A percentile compares a stretch with the other conserved stretches of the same genome.
Conservation (phyloP, 2,888 invertebrate genomes). For the Papilio elwesi region DNA sequence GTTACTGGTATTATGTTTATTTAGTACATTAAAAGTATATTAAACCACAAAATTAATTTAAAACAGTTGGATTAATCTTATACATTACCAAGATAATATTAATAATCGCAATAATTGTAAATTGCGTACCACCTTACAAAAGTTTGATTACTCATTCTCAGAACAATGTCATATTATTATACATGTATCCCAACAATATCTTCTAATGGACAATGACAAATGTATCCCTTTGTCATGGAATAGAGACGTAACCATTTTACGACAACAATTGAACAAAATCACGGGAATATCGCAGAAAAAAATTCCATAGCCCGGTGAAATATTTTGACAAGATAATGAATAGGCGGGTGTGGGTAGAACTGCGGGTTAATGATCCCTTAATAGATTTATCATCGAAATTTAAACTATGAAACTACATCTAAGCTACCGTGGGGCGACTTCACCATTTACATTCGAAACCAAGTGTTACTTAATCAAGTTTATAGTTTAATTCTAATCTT, state of each 20-base stretch:
- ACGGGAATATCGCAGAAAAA: conserved; percentile 69
- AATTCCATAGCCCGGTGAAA: conserved; percentile 66
- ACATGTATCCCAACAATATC: conserved; percentile 75
- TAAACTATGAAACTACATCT: conserved; percentile 1
- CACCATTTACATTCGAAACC: too few relatives aligned
- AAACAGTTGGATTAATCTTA: neutral
- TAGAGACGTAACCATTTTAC: conserved; percentile 76
- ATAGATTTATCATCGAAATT: conserved; percentile 57
- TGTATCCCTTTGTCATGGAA: conserved; percentile 75
- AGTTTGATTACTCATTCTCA: conserved; percentile 46
- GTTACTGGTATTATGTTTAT: too few relatives aligned
- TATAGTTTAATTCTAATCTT: too few relatives aligned
- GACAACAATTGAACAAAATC: conserved; percentile 74
- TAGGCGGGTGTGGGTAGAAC: conserved; percentile 66
- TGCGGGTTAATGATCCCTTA: conserved; percentile 75
- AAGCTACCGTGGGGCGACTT: neutral
- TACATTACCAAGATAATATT: neutral
- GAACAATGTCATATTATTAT: conserved; percentile 64
- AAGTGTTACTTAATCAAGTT: too few relatives aligned
- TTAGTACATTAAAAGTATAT: too few relatives aligned
- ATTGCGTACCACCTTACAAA: conserved; percentile 23
- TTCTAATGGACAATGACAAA: conserved; percentile 82
- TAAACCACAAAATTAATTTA: neutral
- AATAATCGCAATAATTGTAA: conserved; percentile 12
- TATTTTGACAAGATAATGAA: conserved; percentile 83